Percentiles rank a stretch among this genome's conserved stretches.
Evolutionary conservation across 2,888 invertebrate genomes (phyloP).

Genomic region (Cryptocheilus praepositus): DNA sequence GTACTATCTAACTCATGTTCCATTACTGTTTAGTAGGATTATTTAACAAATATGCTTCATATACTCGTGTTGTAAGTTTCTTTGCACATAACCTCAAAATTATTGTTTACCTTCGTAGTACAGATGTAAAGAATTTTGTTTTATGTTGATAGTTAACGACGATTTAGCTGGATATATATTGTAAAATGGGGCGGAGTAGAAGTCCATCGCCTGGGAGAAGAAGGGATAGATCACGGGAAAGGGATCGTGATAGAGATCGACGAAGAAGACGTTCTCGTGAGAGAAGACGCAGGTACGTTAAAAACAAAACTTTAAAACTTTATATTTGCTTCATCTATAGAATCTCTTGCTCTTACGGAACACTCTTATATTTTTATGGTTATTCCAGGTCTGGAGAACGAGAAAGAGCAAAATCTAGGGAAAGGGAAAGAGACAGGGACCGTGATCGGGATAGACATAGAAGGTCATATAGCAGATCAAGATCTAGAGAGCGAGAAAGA

Average conservation of each 20-base stretch:
- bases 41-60: no score
- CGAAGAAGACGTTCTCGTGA: conserved; percentile 74
- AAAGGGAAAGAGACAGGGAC: conserved; percentile 74
- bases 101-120: conserved; percentile 8
- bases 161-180: no score
- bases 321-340: no score
- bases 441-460: conserved; percentile 76
- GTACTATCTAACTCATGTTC: no score
- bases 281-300: conserved; percentile 68
- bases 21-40: no score
- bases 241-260: conserved; percentile 75
- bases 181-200: conserved; percentile 77
- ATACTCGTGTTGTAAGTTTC: no score
- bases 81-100: conserved; percentile 7
- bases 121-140: neutral
- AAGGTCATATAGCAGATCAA: conserved; percentile 74
- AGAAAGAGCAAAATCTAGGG: conserved; percentile 70
- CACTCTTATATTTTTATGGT: no score
- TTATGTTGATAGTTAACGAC: neutral
- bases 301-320: neutral
- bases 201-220: conserved; percentile 76
- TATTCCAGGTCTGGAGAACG: conserved; percentile 65
- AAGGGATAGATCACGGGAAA: conserved; percentile 76
- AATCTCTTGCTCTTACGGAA: no score
- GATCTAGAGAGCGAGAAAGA: conserved; percentile 74